Conservation (phyloP, 2,888 invertebrate species). For the Odontomyia ornata region DNA sequence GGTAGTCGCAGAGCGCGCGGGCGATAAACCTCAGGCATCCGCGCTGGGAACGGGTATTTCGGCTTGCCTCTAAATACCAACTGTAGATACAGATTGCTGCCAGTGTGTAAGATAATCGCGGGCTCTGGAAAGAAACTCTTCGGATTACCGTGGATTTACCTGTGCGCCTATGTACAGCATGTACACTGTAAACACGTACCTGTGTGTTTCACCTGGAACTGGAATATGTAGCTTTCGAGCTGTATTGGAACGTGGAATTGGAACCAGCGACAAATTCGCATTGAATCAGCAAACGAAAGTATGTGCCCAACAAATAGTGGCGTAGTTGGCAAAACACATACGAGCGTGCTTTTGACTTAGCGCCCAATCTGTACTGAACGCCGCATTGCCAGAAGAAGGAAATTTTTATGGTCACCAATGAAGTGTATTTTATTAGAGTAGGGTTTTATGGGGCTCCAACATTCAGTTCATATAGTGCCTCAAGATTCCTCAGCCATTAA, state of each 20-base stretch:
- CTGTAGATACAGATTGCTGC: slow-evolving; percentile 19
- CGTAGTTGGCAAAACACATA: not conserved
- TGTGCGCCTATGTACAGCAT: slow-evolving; percentile 7
- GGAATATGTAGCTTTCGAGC: slow-evolving; percentile 10
- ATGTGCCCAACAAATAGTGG: not conserved
- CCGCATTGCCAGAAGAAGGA: no score
- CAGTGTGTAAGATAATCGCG: slow-evolving; percentile 28
- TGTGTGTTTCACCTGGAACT: slow-evolving; percentile 25
- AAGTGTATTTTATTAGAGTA: no score
- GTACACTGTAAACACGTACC: not conserved
- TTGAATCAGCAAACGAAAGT: not conserved
- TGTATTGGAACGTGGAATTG: not conserved
- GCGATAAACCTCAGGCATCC: slow-evolving; percentile 17
- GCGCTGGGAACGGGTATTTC: slow-evolving; percentile 24
- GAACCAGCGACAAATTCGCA: slow-evolving; percentile 13
- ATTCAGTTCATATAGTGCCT: no score
- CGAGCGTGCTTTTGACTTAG: not conserved
- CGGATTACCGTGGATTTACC: slow-evolving; percentile 31
- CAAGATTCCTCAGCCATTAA: no score
- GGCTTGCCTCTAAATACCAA: not conserved
- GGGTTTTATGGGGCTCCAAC: no score
- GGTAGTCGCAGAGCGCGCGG: slow-evolving; percentile 33
- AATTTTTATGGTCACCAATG: no score
- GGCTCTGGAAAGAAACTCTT: slow-evolving; percentile 9
- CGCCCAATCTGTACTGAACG: no score